Base-by-base conservation (phyloP, 2,888 invertebrate genomes). In the Oligia strigilis region DNA sequence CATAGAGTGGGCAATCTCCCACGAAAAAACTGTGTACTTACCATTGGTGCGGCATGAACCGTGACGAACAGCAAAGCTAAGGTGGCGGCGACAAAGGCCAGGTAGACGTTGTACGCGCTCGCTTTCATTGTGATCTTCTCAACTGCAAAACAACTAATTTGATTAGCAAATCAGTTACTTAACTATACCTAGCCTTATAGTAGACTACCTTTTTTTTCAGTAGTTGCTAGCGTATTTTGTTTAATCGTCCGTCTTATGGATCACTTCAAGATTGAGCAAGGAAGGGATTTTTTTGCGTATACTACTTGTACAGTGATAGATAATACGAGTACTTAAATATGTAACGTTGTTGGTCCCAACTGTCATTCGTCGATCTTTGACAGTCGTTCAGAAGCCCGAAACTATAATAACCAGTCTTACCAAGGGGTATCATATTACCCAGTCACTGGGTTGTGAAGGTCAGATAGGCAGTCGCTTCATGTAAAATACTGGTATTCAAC, bases 21-120 rank as follows among this genome's bases (percentile, higher is more conserved):
- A n/a, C 11, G n/a, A 52, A 52, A 49, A 23, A 72, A n/a, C 3
- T 17, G 5, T 11, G 40, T 19, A n/a, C 72, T 93, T 92, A 96
- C 96, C 95, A 96, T 91, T 6, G 96, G 96, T 64, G 95, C 94
- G 55, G 95, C 93, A 55, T 91, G 86, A 5, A 92, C 92, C 64
- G 95, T 89, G 80, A 93, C 89, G 71, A 95, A 87, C 75, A 96
- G 92, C 55, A 96, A 80, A 11, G 92, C 92, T 75, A 95, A 89
- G 9, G 92, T 89, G 82, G 94, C 93, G 75, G 94, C 86, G 70
- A 94, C 86, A 75, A 94, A 88, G 77, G 93, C 91, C 81, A 94
- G 81, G 81, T 88, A 92, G 77, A 91, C 90, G 89, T 90, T 93
- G 92, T 91, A 93, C 55, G 92, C 89, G 66, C 89, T 84, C 60